Conservation (phyloP, 2,888 invertebrate genomes). For the Xanthorhoe designata region DNA sequence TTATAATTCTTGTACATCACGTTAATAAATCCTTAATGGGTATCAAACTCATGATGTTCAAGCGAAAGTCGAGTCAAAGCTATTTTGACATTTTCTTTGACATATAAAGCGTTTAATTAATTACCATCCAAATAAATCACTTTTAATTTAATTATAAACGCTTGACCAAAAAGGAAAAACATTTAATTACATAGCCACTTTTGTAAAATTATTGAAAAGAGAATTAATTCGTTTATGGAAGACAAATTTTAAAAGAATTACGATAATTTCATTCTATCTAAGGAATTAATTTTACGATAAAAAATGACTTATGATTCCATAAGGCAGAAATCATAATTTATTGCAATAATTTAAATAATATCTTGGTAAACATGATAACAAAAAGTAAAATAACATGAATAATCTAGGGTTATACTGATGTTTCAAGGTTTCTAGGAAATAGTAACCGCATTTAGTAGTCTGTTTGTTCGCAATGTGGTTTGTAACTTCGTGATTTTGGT, state of each 20-base stretch:
- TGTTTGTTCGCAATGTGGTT: no score
- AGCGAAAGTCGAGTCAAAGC: no score
- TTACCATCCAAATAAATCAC: slow-evolving; percentile 15
- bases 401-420: no score
- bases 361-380: background rate
- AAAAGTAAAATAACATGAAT: background rate
- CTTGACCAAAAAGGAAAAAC: slow-evolving; percentile 13
- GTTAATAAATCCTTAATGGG: no score
- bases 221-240: slow-evolving; percentile 8
- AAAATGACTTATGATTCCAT: background rate
- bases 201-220: slow-evolving; percentile 8
- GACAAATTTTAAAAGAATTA: slow-evolving; percentile 12
- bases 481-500: no score
- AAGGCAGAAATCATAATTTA: background rate
- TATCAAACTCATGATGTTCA: no score
- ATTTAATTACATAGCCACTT: slow-evolving; percentile 14
- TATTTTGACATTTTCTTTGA: no score
- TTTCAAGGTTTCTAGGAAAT: no score
- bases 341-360: background rate
- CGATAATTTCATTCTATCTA: background rate
- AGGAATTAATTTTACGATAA: background rate
- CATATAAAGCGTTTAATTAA: no score
- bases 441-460: no score
- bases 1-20: no score
- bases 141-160: slow-evolving; percentile 15